These are phyloP conservation scores for Mustela nigripes DNA, from an alignment of 2,113 vertebrate genomes.

Conservation along the genomic window DNA sequence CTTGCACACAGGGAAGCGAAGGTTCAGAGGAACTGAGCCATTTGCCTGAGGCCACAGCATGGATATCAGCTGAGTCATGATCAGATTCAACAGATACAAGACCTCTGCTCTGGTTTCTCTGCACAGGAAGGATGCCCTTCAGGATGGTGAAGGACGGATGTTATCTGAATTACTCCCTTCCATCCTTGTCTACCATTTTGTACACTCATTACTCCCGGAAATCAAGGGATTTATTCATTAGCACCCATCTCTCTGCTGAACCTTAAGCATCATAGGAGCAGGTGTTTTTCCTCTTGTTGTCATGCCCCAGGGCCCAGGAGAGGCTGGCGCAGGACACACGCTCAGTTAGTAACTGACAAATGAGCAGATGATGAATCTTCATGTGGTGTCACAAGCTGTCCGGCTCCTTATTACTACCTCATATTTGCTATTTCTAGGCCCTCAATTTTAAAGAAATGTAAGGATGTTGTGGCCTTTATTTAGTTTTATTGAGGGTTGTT, in stretches of 20 bases:
- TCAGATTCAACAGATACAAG: fast-evolving
- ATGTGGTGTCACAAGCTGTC: not conserved
- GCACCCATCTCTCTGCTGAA: not conserved
- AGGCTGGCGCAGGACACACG: too few species aligned
- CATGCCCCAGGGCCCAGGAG: not conserved
- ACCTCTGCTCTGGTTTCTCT: not conserved
- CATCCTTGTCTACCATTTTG: fast-evolving
- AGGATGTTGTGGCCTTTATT: not conserved
- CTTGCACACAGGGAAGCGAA: not conserved
- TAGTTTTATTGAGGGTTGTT: not conserved
- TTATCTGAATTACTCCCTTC: not conserved
- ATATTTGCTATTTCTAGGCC: not conserved
- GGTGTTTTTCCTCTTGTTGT: not conserved
- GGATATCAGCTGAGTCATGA: not conserved
- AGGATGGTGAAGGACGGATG: not conserved
- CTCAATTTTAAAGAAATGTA: not conserved
- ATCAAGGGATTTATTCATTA: too few species aligned
- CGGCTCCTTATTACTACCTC: not conserved
- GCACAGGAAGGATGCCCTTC: not conserved
- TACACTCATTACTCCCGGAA: not conserved
- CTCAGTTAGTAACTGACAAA: not conserved
- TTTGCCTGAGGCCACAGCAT: not conserved
- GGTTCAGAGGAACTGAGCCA: not conserved
- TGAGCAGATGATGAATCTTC: too few species aligned
- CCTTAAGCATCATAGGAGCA: fast-evolving